Conservation (phyloP, 1,140 invertebrate genomes). For the Heliconius hewitsoni region DNA sequence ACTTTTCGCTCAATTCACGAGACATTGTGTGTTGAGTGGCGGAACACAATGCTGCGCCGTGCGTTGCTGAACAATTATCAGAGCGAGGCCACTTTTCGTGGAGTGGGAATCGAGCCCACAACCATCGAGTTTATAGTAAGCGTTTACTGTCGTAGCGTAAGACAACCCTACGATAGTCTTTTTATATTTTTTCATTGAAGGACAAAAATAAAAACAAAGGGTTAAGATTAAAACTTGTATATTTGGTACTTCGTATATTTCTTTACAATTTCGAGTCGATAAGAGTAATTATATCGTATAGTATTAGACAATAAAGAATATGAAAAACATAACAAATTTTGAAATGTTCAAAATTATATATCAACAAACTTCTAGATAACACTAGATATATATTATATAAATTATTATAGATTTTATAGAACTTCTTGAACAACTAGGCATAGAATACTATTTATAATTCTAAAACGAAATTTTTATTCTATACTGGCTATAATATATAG, state of each 20-base stretch:
- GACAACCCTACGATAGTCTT: too few species aligned
- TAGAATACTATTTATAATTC: slow-evolving; percentile 61
- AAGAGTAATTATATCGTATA: slow-evolving; percentile 72
- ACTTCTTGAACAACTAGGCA: slow-evolving; percentile 73
- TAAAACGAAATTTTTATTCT: slow-evolving; percentile 46
- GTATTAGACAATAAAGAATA: slow-evolving; percentile 67
- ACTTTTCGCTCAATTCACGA: too few species aligned
- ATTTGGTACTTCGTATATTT: slow-evolving; percentile 80
- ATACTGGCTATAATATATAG: slow-evolving; percentile 3
- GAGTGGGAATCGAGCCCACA: too few species aligned
- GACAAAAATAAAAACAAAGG: slow-evolving; percentile 42
- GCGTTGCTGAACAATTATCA: too few species aligned
- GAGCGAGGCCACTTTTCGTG: too few species aligned
- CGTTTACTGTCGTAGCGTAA: too few species aligned
- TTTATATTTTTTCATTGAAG: neutral
- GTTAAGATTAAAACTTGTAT: slow-evolving; percentile 80
- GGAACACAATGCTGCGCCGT: too few species aligned
- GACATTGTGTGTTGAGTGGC: too few species aligned
- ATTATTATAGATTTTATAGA: slow-evolving; percentile 67
- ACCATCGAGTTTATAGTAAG: too few species aligned
- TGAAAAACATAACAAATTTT: slow-evolving; percentile 57
- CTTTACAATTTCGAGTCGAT: slow-evolving; percentile 76
- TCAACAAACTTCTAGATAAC: slow-evolving; percentile 42
- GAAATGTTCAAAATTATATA: slow-evolving; percentile 28
- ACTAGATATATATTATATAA: slow-evolving; percentile 61